A percentile compares a stretch with the other conserved stretches of the same genome.
phyloP scores from a whole-genome alignment of 1,140 invertebrate species.

The Vanessa atalanta region DNA sequence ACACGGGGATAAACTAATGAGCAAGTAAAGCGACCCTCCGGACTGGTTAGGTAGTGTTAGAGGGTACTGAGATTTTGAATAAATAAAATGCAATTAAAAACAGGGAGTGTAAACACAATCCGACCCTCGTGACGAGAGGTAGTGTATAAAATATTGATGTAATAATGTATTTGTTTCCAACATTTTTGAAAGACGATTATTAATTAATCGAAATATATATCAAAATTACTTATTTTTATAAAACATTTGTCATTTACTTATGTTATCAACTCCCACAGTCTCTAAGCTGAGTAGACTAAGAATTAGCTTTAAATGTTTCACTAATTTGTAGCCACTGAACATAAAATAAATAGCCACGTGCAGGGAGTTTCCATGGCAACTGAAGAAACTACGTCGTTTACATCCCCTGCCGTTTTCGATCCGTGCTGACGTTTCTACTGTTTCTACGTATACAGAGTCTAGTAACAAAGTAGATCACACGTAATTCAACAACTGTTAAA shows the following conservation, averaged over 20 bases:
- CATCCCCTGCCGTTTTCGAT: constrained; percentile 46
- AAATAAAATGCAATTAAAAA: constrained; percentile 75
- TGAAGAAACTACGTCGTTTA: constrained; percentile 74
- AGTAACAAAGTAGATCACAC: not conserved
- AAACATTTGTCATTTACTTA: no score
- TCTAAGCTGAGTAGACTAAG: not conserved
- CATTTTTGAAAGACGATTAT: constrained; percentile 45
- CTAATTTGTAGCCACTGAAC: constrained; percentile 27
- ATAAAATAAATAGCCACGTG: constrained; percentile 51
- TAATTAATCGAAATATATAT: constrained; percentile 17
- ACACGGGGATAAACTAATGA: constrained; percentile 53
- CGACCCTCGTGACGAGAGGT: constrained; percentile 39
- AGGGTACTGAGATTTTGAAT: constrained; percentile 63
- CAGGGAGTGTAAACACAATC: constrained; percentile 47
- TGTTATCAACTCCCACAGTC: not conserved
- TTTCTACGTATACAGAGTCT: not conserved
- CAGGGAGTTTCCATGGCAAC: constrained; percentile 75
- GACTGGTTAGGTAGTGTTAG: constrained; percentile 44
- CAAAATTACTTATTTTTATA: no score
- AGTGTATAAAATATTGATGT: constrained; percentile 54
- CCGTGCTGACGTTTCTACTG: constrained; percentile 7
- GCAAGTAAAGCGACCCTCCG: constrained; percentile 43
- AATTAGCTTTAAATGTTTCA: constrained; percentile 5
- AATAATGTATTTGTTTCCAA: constrained; percentile 44
- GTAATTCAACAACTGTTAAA: no score